Evolutionary conservation across 2,113 vertebrate genomes (phyloP).

Genomic region (Ailuropoda melanoleuca): DNA sequence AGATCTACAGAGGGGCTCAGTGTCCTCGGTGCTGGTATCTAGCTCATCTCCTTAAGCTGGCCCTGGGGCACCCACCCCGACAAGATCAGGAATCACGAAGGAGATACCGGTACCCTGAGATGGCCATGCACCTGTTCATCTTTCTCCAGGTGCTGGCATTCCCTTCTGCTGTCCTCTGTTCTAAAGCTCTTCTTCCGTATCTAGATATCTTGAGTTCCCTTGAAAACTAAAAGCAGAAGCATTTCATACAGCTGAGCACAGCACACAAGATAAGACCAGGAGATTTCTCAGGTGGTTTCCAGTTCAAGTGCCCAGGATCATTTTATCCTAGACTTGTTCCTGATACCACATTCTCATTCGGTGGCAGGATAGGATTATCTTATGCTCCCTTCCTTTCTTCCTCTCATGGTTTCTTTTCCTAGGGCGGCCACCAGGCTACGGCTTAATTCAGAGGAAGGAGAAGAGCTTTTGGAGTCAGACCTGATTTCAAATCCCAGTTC

Average conservation of each 20-base stretch:
- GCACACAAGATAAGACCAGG: not conserved
- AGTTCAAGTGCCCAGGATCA: not conserved
- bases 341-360: not conserved
- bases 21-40: not conserved
- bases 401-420: not conserved
- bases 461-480: not conserved
- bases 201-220: not conserved
- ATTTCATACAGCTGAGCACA: not conserved
- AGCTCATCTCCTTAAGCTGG: not conserved
- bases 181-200: not conserved
- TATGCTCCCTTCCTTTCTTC: not conserved
- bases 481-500: not conserved
- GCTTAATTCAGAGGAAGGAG: not conserved
- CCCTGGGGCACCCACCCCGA: accelerated
- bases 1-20: not conserved
- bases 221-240: not conserved
- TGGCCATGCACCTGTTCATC: accelerated
- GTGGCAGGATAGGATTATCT: not conserved
- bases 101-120: accelerated
- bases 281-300: not conserved
- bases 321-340: not conserved
- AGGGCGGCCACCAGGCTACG: not conserved
- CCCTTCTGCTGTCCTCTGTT: not conserved
- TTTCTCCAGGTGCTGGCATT: not conserved
- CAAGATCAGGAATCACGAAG: not conserved